These are phyloP conservation scores for Lysiphlebus fabarum DNA, from an alignment of 1,140 invertebrate species.

Conservation along the genomic window DNA sequence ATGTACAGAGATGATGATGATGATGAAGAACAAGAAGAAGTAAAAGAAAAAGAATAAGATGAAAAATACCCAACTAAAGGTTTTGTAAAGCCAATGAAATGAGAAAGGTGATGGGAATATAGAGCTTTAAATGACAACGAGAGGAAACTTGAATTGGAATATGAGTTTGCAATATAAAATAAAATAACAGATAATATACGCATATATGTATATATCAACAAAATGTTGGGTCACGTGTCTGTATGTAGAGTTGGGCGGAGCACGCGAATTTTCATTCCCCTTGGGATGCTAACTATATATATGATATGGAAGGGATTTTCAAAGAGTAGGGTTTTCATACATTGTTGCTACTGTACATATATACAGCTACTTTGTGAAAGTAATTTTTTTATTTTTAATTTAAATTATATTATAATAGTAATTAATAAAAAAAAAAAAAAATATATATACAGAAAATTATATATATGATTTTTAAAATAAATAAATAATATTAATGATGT, in stretches of 20 bases:
- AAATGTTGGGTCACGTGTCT: slow-evolving; percentile 35
- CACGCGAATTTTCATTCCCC: slow-evolving; percentile 32
- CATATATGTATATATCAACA: no score
- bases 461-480: not conserved
- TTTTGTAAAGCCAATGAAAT: slow-evolving; percentile 6
- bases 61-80: slow-evolving; percentile 13
- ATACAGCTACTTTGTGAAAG: no score
- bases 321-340: slow-evolving; percentile 13
- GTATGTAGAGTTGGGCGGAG: slow-evolving; percentile 36
- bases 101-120: slow-evolving; percentile 5
- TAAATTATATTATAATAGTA: not conserved
- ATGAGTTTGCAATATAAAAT: not conserved
- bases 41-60: slow-evolving; percentile 11
- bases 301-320: slow-evolving; percentile 5
- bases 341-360: no score
- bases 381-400: no score
- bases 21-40: not conserved
- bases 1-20: slow-evolving; percentile 3
- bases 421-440: slow-evolving; percentile 10
- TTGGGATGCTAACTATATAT: slow-evolving; percentile 2
- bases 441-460: no score
- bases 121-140: slow-evolving; percentile 16
- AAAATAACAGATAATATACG: no score
- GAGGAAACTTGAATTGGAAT: not conserved
- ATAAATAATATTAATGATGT: slow-evolving; percentile 1